Percentiles rank a stretch among this genome's conserved stretches.
Evolutionary conservation across 2,113 vertebrate genomes (phyloP).

Genomic region (Chaetodon trifascialis): DNA sequence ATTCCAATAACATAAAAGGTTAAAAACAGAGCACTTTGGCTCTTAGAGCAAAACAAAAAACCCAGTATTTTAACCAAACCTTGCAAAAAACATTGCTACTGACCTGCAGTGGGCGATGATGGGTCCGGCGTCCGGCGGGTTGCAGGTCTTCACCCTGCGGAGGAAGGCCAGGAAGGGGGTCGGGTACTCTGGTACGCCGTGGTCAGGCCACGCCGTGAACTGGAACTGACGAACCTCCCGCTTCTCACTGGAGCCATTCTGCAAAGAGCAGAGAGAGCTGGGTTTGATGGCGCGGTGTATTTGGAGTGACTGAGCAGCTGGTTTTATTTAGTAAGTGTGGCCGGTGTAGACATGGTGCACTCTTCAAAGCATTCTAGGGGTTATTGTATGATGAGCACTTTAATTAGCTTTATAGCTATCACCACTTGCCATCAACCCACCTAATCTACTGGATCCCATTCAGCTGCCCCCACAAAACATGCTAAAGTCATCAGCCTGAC

Average conservation of each 20-base stretch:
- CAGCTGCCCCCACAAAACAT: not conserved
- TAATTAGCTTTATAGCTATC: not conserved
- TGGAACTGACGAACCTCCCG: conserved; percentile 98
- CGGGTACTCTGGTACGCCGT: conserved; percentile 96
- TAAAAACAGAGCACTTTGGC: conserved; percentile 19
- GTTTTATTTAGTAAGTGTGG: not conserved
- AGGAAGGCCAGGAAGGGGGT: conserved; percentile 98
- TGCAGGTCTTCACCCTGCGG: conserved; percentile 96
- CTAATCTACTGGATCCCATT: not conserved
- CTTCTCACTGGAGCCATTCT: conserved; percentile 98
- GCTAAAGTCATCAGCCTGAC: not conserved
- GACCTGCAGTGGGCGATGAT: conserved; percentile 99
- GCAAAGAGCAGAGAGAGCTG: not conserved
- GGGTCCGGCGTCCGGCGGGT: conserved; percentile 94
- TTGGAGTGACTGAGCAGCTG: not conserved
- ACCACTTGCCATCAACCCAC: not conserved
- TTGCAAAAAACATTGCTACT: conserved; percentile 1
- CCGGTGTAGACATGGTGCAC: not conserved
- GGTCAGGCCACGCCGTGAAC: conserved; percentile 98
- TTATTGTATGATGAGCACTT: not conserved
- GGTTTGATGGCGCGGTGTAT: not conserved
- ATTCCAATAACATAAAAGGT: not conserved
- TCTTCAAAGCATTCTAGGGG: not conserved
- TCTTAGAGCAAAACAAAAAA: not conserved
- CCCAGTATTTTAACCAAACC: not conserved